Conservation (phyloP, 2,113 vertebrate species). For the Columbina picui region DNA sequence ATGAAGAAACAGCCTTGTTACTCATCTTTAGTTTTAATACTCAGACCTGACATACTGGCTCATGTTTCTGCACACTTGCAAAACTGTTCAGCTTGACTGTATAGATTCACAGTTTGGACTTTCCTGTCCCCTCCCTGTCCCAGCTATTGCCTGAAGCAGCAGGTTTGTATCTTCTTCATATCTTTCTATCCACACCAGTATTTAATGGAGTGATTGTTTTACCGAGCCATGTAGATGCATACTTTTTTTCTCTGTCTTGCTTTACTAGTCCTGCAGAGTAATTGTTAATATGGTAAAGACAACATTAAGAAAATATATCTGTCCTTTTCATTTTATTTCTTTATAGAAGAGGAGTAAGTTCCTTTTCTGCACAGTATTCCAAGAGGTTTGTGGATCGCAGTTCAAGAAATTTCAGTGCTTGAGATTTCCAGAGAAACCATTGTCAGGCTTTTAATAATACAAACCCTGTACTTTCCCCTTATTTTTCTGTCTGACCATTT, state of each 20-base stretch:
- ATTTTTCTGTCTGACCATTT: slow-evolving; percentile 39
- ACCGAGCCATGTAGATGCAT: not conserved
- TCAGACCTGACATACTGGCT: not conserved
- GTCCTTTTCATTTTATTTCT: not conserved
- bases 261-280: not conserved
- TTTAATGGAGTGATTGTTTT: not conserved
- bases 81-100: not conserved
- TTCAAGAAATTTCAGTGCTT: not conserved
- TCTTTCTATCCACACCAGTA: not conserved
- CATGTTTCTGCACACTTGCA: not conserved
- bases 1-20: not conserved
- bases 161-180: not conserved
- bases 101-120: not conserved
- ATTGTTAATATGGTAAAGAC: not conserved
- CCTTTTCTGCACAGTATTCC: not conserved
- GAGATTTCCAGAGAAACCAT: not conserved
- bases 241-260: not conserved
- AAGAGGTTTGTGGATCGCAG: not conserved
- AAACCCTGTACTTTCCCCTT: not conserved
- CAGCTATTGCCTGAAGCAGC: not conserved
- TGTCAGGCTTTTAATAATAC: not conserved
- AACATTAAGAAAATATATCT: not conserved
- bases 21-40: not conserved
- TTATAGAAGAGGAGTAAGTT: not conserved
- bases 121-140: not conserved